Conservation (phyloP, 2,113 vertebrate species). For the Corythornis vintsioides region DNA sequence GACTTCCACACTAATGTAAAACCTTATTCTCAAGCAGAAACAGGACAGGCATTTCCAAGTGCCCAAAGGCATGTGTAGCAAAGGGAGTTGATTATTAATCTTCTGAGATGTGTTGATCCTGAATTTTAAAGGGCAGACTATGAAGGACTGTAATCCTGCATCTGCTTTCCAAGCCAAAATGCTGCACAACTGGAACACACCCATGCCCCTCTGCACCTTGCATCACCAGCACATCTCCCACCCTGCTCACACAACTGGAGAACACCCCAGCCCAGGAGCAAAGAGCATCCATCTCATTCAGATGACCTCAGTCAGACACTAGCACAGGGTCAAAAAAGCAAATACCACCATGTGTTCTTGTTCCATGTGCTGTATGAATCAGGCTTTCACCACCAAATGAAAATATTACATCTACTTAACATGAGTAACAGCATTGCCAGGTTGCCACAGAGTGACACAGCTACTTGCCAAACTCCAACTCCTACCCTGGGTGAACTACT, state of each 20-base stretch:
- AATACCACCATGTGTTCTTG: not conserved
- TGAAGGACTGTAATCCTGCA: not conserved
- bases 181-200: not conserved
- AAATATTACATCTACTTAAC: not conserved
- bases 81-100: not conserved
- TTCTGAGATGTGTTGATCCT: not conserved
- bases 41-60: not conserved
- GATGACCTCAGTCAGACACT: too few species aligned
- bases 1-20: not conserved
- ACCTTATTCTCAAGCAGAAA: not conserved
- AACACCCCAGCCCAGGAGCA: not conserved
- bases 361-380: not conserved
- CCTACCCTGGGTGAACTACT: not conserved
- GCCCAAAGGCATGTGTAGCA: not conserved
- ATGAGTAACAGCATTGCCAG: not conserved
- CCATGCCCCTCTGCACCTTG: not conserved
- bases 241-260: rapidly evolving
- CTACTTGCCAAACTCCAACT: not conserved
- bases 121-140: not conserved
- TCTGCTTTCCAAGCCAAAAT: not conserved
- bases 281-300: not conserved
- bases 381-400: not conserved
- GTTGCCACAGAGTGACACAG: not conserved
- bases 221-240: not conserved
- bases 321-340: not conserved